A percentile compares a stretch with the other conserved stretches of the same genome.
These are phyloP conservation scores for Myotis brandtii DNA, from an alignment of 2,113 vertebrate species.

Conservation along the genomic window DNA sequence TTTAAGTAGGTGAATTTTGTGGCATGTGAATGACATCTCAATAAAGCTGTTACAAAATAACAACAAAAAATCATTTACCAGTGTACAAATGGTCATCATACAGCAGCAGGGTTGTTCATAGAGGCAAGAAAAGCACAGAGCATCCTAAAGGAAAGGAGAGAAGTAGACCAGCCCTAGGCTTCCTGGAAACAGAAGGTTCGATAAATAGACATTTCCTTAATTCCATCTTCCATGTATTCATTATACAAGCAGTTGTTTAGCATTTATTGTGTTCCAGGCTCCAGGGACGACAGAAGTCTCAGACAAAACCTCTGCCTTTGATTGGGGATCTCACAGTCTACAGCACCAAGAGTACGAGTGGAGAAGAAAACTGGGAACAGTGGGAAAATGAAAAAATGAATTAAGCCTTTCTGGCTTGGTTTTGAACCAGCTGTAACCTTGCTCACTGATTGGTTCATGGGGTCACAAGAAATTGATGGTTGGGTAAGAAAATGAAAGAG, in stretches of 20 bases:
- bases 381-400: neutral
- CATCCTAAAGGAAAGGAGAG: neutral
- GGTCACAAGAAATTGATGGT: neutral
- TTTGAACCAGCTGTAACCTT: neutral
- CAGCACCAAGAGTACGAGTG: neutral
- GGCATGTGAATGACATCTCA: neutral
- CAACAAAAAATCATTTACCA: neutral
- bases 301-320: neutral
- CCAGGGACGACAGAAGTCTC: neutral
- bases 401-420: neutral
- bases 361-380: neutral
- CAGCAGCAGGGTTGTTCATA: neutral
- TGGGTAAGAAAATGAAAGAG: neutral
- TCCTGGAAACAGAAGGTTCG: neutral
- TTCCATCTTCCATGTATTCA: neutral
- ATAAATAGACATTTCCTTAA: neutral
- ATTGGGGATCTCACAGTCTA: neutral
- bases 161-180: neutral
- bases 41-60: neutral
- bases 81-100: neutral
- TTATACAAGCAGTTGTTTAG: neutral
- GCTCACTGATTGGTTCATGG: neutral
- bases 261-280: neutral
- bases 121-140: slow-evolving; percentile 4
- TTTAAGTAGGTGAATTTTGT: neutral